Evolutionary conservation across 2,113 vertebrate species (phyloP).

Genomic region (Craseonycteris thonglongyai): DNA sequence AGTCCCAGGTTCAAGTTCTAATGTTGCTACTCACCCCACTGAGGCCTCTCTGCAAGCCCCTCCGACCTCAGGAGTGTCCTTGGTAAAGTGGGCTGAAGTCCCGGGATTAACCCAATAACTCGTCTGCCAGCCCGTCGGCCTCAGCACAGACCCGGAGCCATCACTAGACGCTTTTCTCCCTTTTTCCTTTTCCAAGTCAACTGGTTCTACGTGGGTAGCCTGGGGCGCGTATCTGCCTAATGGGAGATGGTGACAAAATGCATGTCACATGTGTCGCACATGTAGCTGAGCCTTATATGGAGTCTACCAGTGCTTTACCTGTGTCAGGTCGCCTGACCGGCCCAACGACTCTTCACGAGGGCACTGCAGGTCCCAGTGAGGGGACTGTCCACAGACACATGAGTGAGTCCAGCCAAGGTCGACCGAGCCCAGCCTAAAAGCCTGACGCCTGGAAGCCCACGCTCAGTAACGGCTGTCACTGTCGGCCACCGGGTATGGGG

Average conservation of each 20-base stretch:
- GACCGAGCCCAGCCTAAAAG: too few relatives aligned
- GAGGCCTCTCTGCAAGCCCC: neutral
- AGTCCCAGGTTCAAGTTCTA: neutral
- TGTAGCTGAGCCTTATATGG: rapidly evolving
- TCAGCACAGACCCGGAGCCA: too few relatives aligned
- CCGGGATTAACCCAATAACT: too few relatives aligned
- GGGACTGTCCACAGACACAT: neutral
- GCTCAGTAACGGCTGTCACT: neutral
- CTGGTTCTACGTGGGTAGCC: neutral
- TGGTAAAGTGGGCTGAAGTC: neutral
- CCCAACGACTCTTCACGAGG: too few relatives aligned
- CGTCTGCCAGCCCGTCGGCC: too few relatives aligned
- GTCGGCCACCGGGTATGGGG: neutral
- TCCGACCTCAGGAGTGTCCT: neutral
- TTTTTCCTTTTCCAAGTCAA: neutral
- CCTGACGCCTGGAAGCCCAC: neutral
- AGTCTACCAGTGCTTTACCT: neutral
- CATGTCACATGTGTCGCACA: too few relatives aligned
- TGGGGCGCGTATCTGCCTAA: rapidly evolving
- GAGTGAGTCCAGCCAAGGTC: neutral
- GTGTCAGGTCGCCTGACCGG: neutral
- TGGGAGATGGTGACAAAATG: too few relatives aligned
- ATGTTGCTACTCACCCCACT: neutral
- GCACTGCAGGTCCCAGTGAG: neutral
- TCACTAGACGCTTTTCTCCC: neutral